These are phyloP conservation scores for Paradoxurus hermaphroditus DNA, from an alignment of 2,113 vertebrate species.

Conservation along the genomic window DNA sequence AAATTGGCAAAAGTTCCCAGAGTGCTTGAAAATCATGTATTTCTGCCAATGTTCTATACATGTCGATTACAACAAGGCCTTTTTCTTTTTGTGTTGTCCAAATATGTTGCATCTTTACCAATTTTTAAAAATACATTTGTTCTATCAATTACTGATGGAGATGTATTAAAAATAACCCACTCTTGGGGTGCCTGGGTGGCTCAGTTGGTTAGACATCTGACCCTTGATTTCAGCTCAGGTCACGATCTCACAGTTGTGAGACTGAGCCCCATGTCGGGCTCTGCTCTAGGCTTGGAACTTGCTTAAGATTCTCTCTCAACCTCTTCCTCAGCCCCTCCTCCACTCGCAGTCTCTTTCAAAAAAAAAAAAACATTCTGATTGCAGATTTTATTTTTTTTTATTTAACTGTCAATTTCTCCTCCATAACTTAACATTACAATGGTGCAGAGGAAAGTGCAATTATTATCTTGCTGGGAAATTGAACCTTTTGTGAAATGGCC, in stretches of 20 bases:
- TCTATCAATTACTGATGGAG: background rate
- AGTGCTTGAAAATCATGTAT: background rate
- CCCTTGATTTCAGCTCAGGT: no score
- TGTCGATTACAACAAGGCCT: background rate
- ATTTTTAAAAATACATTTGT: background rate
- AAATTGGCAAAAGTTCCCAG: background rate
- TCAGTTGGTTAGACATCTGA: no score
- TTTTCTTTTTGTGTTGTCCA: background rate
- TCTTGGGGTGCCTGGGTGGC: no score
- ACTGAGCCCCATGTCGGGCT: no score
- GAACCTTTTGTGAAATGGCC: background rate
- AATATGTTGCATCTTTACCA: background rate
- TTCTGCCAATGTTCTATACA: background rate
- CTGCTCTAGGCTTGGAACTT: no score
- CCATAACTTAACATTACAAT: background rate
- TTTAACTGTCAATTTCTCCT: background rate
- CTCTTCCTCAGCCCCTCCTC: no score
- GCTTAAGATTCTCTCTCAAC: no score
- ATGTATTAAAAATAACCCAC: background rate
- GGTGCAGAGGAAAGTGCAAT: background rate
- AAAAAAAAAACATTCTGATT: background rate
- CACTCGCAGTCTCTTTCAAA: no score
- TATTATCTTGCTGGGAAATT: background rate
- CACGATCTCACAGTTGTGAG: no score
- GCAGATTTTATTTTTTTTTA: constrained; percentile 3